Evolutionary conservation across 2,888 invertebrate species (phyloP).

Genomic region (Spilosoma lubricipeda): DNA sequence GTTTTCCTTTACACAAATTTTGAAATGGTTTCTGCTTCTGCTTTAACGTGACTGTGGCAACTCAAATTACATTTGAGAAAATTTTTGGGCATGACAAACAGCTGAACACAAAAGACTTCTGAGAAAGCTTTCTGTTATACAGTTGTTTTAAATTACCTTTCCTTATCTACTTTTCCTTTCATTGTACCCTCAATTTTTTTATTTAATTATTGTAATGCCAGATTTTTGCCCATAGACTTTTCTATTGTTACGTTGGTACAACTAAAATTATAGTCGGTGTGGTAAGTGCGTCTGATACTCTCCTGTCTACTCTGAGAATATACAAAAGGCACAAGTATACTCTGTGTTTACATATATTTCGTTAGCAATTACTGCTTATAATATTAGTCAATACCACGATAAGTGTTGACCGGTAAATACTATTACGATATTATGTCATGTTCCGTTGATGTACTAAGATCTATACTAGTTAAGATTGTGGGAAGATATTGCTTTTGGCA

Average conservation of each 20-base stretch:
- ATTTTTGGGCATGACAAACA: slow-evolving; percentile 18
- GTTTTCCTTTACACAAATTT: slow-evolving; percentile 23
- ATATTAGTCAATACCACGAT: not conserved
- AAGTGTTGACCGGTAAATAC: not conserved
- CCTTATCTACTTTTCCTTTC: not conserved
- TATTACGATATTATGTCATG: not conserved
- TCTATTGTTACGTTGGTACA: not conserved
- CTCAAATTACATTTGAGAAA: slow-evolving; percentile 25
- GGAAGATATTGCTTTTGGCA: no score
- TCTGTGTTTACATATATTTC: not conserved
- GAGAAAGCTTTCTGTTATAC: slow-evolving; percentile 10
- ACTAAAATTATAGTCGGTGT: not conserved
- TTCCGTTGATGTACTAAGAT: not conserved
- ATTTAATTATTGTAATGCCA: not conserved
- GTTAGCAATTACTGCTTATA: not conserved
- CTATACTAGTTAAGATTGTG: no score
- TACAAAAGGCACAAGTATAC: not conserved
- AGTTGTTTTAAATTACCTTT: not conserved
- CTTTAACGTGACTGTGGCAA: slow-evolving; percentile 24
- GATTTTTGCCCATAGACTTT: not conserved
- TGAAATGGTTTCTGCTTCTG: slow-evolving; percentile 16
- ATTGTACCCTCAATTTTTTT: not conserved
- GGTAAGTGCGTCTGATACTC: not conserved
- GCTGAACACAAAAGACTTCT: slow-evolving; percentile 16
- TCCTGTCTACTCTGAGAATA: not conserved